phyloP scores from a whole-genome alignment of 2,888 invertebrate genomes.

The Drosophila leonis region DNA sequence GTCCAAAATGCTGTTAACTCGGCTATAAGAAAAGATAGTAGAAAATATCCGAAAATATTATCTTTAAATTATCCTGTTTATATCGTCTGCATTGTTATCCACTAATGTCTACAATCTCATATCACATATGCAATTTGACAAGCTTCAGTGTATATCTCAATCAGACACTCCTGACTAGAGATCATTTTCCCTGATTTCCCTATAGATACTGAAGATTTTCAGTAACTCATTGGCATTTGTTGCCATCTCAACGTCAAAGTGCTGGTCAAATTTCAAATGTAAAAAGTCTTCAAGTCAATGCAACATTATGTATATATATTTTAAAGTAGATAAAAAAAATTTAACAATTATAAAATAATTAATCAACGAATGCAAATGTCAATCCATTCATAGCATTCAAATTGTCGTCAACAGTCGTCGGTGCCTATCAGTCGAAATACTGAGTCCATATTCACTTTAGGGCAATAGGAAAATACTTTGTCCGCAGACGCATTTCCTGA shows the following conservation, averaged over 20 bases:
- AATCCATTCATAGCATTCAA: conserved; percentile 1
- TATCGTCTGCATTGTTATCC: no score
- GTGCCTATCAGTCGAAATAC: background rate
- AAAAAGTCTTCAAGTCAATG: background rate
- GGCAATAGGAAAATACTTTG: background rate
- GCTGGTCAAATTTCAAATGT: background rate
- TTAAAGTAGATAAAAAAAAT: conserved; percentile 3
- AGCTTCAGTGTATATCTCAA: no score
- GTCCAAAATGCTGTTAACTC: background rate
- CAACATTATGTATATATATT: conserved; percentile 5
- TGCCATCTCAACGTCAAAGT: no score
- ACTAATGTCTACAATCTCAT: no score
- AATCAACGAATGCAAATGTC: background rate
- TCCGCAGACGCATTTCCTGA: conserved; percentile 43
- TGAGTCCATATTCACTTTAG: background rate
- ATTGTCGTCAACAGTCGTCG: background rate
- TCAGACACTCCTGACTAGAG: no score
- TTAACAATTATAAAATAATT: background rate
- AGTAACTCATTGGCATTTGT: no score
- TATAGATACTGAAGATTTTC: no score
- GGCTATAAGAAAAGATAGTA: no score
- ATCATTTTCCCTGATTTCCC: no score
- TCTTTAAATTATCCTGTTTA: no score
- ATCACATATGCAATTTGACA: no score
- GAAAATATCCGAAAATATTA: no score